Percentiles rank a stretch among this genome's conserved stretches.
Evolutionary conservation across 2,797 vertebrate species (phyloP).

Genomic region (Xerus rutilus): DNA sequence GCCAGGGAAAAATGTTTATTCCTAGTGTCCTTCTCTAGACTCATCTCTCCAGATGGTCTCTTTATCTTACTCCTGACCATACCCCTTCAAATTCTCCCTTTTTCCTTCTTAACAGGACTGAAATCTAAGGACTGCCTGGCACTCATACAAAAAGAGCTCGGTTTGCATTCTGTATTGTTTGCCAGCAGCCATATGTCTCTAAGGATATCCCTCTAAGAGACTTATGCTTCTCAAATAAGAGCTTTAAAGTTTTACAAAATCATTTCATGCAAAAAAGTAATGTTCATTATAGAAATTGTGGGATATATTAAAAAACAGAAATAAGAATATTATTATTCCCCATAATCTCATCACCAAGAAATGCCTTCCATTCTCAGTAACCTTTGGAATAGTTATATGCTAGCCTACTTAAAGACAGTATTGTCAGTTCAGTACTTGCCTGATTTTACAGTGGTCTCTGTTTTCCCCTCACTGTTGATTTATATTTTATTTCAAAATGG

Average conservation of each 20-base stretch:
- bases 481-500: constrained; percentile 41
- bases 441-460: neutral
- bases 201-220: neutral
- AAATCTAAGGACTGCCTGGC: neutral
- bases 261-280: constrained; percentile 30
- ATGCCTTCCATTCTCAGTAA: neutral
- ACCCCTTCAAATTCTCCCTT: neutral
- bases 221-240: constrained; percentile 10
- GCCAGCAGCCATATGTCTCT: neutral
- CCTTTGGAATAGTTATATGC: neutral
- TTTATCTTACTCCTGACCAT: neutral
- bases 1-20: neutral
- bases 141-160: neutral
- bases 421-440: neutral
- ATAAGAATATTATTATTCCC: neutral
- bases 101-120: neutral
- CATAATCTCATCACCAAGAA: neutral
- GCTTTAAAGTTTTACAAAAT: constrained; percentile 24
- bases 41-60: neutral
- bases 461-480: neutral
- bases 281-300: constrained; percentile 16
- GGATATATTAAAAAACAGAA: neutral
- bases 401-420: neutral
- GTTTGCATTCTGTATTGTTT: neutral
- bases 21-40: neutral